Evolutionary conservation across 2,113 vertebrate genomes (phyloP).

Genomic region (Acrocephalus kingi): DNA sequence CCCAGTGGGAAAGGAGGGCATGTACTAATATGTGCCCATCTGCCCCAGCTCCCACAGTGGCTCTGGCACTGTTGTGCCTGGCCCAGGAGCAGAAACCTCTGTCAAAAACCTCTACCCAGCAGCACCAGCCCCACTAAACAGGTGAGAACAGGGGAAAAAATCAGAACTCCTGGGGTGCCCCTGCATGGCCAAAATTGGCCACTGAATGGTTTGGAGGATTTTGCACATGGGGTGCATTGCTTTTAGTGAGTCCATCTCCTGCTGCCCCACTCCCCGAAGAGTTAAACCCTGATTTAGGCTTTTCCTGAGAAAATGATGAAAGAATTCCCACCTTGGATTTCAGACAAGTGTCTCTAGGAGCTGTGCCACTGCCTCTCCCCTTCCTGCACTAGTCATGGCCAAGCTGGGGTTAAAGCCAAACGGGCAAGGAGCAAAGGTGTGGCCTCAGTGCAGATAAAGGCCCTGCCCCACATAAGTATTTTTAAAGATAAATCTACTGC

Average conservation of each 20-base stretch:
- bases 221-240: accelerated
- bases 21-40: background rate
- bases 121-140: background rate
- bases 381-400: background rate
- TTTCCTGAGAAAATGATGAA: background rate
- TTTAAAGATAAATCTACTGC: background rate
- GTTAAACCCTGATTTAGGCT: background rate
- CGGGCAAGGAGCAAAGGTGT: background rate
- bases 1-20: background rate
- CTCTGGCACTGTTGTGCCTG: background rate
- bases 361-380: background rate
- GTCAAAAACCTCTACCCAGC: background rate
- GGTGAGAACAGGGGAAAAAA: accelerated
- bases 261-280: background rate
- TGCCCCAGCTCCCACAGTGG: background rate
- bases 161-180: background rate
- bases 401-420: background rate
- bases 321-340: background rate
- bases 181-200: background rate
- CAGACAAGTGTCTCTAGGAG: background rate
- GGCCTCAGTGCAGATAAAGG: background rate
- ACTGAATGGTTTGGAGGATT: background rate
- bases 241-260: background rate
- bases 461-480: background rate
- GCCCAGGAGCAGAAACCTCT: background rate